These are phyloP conservation scores for Erithacus rubecula DNA, from an alignment of 2,797 vertebrate genomes.

Conservation along the genomic window DNA sequence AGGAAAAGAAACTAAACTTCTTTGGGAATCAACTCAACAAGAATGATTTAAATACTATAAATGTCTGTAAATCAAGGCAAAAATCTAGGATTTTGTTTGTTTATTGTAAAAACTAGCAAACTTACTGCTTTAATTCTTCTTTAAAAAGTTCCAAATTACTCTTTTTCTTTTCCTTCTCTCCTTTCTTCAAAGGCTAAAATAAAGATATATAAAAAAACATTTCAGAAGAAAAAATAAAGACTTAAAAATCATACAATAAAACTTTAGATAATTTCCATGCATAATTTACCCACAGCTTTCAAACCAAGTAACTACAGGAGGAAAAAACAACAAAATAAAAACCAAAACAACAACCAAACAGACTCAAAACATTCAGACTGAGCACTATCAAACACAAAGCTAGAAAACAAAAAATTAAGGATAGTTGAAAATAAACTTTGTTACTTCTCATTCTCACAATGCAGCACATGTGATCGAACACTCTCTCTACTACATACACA, in stretches of 20 bases:
- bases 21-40: neutral
- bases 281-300: conserved; percentile 42
- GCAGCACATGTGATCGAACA: neutral
- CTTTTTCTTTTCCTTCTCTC: conserved; percentile 98
- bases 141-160: conserved; percentile 99
- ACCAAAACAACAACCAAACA: neutral
- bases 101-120: conserved; percentile 5
- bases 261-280: conserved; percentile 32
- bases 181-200: conserved; percentile 88
- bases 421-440: neutral
- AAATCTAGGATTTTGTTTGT: neutral
- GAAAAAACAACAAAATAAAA: neutral
- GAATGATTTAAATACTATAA: neutral
- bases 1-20: neutral
- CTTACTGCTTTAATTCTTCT: conserved; percentile 98
- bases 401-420: conserved; percentile 10
- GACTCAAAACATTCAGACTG: conserved; percentile 40
- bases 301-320: conserved; percentile 38
- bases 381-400: conserved; percentile 31
- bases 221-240: conserved; percentile 38
- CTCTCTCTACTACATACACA: neutral
- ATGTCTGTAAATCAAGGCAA: neutral
- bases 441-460: neutral
- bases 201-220: conserved; percentile 58
- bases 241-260: neutral